phyloP scores from a whole-genome alignment of 2,113 vertebrate species.

The Phasianus colchicus region DNA sequence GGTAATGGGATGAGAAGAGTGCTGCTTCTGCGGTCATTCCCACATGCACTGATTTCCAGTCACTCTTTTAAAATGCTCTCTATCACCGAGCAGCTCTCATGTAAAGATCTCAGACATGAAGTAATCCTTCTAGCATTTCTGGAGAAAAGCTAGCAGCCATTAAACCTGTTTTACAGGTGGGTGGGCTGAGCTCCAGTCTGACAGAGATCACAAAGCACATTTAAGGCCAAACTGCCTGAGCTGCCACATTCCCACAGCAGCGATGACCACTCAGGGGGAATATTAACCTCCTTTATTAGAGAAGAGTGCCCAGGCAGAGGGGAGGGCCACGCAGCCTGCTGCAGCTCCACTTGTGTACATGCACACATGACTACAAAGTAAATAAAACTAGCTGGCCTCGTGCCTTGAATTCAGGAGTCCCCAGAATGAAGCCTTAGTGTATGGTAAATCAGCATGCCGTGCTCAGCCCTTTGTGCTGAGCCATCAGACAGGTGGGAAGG shows the following conservation, averaged over 20 bases:
- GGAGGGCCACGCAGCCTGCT: not conserved
- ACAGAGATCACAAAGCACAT: not conserved
- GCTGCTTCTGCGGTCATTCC: not conserved
- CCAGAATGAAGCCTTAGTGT: fast-evolving
- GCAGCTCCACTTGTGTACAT: not conserved
- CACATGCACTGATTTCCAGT: not conserved
- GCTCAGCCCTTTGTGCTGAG: not conserved
- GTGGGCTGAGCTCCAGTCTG: not conserved
- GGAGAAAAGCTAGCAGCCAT: not conserved
- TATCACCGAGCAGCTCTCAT: not conserved
- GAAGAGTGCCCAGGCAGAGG: not conserved
- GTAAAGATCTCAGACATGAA: constrained; percentile 23
- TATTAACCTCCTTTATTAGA: not conserved
- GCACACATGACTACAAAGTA: not conserved
- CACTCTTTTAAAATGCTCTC: not conserved
- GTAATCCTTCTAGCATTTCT: constrained; percentile 28
- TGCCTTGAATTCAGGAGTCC: not conserved
- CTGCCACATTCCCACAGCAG: not conserved
- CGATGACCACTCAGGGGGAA: not conserved
- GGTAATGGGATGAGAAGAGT: not conserved
- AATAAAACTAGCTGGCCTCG: not conserved
- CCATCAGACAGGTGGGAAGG: not conserved
- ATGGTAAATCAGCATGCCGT: fast-evolving
- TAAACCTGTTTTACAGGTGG: constrained; percentile 48
- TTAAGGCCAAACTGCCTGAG: not conserved